Base-by-base conservation (phyloP, 23 tunicate genomes). In the Trididemnum miniatum region DNA sequence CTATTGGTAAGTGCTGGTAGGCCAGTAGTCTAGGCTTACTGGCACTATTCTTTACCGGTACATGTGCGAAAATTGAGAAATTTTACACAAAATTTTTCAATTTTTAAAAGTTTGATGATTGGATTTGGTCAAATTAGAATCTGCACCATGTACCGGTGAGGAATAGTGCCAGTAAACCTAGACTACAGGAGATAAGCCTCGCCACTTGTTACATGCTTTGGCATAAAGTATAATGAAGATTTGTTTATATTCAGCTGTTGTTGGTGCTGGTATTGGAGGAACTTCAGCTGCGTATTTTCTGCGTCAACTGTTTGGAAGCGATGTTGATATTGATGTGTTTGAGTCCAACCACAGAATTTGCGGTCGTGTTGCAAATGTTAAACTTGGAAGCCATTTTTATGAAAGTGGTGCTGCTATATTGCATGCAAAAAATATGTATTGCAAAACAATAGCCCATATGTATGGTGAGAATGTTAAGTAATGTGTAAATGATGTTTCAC, bases 251-350 rank as follows among this genome's bases (percentile, higher is more conserved):
- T 54, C 83, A 92, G 97, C 89, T 3, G 51, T 92, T 23, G 86
- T 92, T 30, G 97, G 97, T 25, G 97, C 86, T 0, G 97, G 97
- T 1, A 87, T 87, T 39, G 97, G 92, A 1, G 97, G 97, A 24
- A 65, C 89, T 2, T 71, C 92, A 9, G 69, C 92, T 29, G 64
- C 89, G 1, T 80, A 64, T 72, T 92, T 87, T 51, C 63, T 87
- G 24, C 88, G 92, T 0, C 57, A 80, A 34, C 51, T 66, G 22
- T 92, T 86, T 50, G 97, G 92, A 15, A 54, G 59, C 2, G 84
- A 87, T 63, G 92, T 92, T 65, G 25, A 34, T 4, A 87, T 92
- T 25, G 92, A 92, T 39, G 9, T 92, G 51, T 92, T 51, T 65
- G 97, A 92, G 76, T 72, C 85, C n/a, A 73, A 52, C 35, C 20